A percentile compares a stretch with the other conserved stretches of the same genome.
Conservation (phyloP, 2,113 vertebrate species). For the Xiphophorus couchianus region DNA sequence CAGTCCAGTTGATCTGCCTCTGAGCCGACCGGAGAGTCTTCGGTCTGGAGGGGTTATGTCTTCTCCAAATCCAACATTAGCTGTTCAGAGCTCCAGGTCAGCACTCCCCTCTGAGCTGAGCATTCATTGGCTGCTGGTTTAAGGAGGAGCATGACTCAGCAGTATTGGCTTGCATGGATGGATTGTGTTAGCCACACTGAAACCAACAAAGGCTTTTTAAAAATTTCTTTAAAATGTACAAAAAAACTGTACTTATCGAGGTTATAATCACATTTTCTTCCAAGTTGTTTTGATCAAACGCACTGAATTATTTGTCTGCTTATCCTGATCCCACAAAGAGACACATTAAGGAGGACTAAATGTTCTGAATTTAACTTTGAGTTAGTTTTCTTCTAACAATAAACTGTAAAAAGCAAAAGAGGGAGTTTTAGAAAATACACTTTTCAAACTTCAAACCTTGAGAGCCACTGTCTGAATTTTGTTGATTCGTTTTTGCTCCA, state of each 20-base stretch:
- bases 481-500: neutral
- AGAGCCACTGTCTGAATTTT: neutral
- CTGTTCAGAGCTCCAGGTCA: constrained; percentile 47
- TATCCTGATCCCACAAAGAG: constrained; percentile 12
- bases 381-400: no score
- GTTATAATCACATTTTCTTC: neutral
- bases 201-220: neutral
- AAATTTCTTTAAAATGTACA: constrained; percentile 2
- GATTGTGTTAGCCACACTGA: constrained; percentile 22
- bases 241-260: neutral
- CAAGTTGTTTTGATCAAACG: constrained; percentile 17
- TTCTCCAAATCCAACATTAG: constrained; percentile 21
- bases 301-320: constrained; percentile 5
- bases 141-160: constrained; percentile 72
- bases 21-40: constrained; percentile 11
- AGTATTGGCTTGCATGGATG: constrained; percentile 28
- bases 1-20: neutral
- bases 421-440: neutral
- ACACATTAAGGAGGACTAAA: constrained; percentile 15
- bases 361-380: neutral
- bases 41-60: constrained; percentile 7
- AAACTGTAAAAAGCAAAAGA: no score
- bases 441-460: neutral
- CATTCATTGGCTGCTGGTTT: constrained; percentile 57
- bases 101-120: constrained; percentile 27